Evolutionary conservation across 1,140 invertebrate species (phyloP), one percentile per base, ranked within the genome.

Genomic region (Drosophila erecta): DNA sequence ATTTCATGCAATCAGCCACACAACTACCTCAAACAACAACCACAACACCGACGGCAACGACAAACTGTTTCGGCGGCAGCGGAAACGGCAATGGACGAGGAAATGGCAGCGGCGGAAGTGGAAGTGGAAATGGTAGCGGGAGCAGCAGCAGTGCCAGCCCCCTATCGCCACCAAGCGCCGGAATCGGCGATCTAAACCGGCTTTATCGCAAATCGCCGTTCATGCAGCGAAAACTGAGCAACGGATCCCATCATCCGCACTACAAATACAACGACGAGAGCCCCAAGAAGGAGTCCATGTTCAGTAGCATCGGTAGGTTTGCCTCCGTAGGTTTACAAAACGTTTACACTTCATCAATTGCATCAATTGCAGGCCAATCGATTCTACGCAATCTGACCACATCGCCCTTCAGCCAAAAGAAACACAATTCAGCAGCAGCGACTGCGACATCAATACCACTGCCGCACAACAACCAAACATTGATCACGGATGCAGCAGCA

Each of bases 361-460:
- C 41, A 22, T 30, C 8, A 14, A 14, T 38, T 37, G 3, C 37
- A 91, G 90, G 91, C 17, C 91, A 92, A 76, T 81, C 91, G 8
- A 92, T 92, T 50, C 53, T 92, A 49, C 85, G 91, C 38, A 92
- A 92, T 66, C 54, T 92, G 61, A 92, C 91, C 0, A 91, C 91
- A 33, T 92, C 91, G 49, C 91, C 91, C 35, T 92, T 92, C 22
- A 92, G 91, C 66, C 91, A 92, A 83, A 92, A 92, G 76, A 91
- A 90, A 76, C 78, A 86, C 43, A 41, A 75, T 44, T 10, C 56
- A 55, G 38, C 71, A 65, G 60, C 74, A 20, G 46, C 72, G 27
- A 61, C 54, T 35, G 41, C 43, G 24, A 30, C 65, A 56, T 47
- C 66, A 58, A 57, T 56, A 71, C 50, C 79, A 64, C 74, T 80